Conservation (phyloP, 2,888 invertebrate genomes). For the Tetragonisca angustula region DNA sequence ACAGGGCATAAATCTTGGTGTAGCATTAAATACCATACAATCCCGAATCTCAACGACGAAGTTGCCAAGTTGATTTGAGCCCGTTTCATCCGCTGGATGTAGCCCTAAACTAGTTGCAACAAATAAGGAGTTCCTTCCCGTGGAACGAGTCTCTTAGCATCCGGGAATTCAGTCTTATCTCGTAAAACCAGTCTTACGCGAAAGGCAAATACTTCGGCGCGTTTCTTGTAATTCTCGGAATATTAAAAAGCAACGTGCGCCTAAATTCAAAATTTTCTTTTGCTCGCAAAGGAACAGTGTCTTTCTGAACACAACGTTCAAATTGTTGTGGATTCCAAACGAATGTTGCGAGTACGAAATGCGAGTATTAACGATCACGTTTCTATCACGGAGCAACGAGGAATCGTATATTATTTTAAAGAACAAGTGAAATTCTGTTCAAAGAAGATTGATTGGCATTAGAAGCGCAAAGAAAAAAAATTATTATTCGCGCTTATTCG, state of each 20-base stretch:
- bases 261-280: neutral
- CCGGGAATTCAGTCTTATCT: conserved; percentile 67
- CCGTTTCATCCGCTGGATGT: conserved; percentile 40
- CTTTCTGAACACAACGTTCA: neutral
- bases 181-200: conserved; percentile 69
- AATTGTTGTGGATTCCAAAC: neutral
- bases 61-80: conserved; percentile 39
- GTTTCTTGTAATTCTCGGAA: neutral
- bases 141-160: conserved; percentile 49
- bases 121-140: conserved; percentile 45
- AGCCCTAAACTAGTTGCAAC: conserved; percentile 30
- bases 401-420: too few relatives aligned
- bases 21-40: conserved; percentile 40
- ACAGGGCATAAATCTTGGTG: conserved; percentile 43
- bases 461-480: too few relatives aligned
- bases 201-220: conserved; percentile 2
- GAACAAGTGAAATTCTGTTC: too few relatives aligned
- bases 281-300: neutral
- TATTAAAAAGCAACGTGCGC: conserved; percentile 5
- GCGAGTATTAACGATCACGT: too few relatives aligned
- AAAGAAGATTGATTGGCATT: too few relatives aligned
- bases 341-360: neutral
- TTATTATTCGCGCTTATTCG: too few relatives aligned
- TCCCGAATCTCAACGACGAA: conserved; percentile 21
- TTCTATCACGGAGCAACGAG: too few relatives aligned